Percentiles rank a stretch among this genome's conserved stretches.
Evolutionary conservation across 2,797 vertebrate genomes (phyloP).

Genomic region (Muscicapa striata): DNA sequence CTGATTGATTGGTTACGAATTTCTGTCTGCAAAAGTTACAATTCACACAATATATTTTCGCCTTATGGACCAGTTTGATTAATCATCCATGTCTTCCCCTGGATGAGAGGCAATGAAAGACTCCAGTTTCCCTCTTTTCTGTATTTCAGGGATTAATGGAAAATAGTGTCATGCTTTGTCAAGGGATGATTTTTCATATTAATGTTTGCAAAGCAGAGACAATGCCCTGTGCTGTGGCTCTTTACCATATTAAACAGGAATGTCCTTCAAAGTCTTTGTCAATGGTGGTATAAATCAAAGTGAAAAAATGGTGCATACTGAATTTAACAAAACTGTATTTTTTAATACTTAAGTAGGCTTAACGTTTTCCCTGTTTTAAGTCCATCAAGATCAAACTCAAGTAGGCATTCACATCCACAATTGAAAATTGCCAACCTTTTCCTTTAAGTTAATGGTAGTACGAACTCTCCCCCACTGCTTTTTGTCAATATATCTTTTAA

Average conservation of each 20-base stretch:
- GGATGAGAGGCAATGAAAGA: constrained; percentile 64
- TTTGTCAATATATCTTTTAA: constrained; percentile 78
- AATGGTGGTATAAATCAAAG: constrained; percentile 75
- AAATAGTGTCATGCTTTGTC: constrained; percentile 69
- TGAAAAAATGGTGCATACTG: constrained; percentile 61
- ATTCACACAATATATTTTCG: constrained; percentile 54
- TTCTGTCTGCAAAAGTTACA: constrained; percentile 17
- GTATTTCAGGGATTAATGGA: constrained; percentile 68
- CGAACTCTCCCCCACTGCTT: constrained; percentile 73
- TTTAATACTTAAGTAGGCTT: constrained; percentile 80
- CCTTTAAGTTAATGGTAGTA: constrained; percentile 74
- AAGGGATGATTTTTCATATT: constrained; percentile 72
- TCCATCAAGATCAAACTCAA: constrained; percentile 76
- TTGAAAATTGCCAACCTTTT: constrained; percentile 73
- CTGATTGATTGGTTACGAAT: constrained; percentile 40
- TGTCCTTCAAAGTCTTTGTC: constrained; percentile 72
- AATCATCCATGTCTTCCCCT: constrained; percentile 63
- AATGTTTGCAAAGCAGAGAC: constrained; percentile 67
- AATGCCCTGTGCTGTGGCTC: constrained; percentile 61
- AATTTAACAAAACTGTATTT: constrained; percentile 78
- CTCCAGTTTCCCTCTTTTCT: constrained; percentile 63
- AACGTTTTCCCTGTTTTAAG: constrained; percentile 73
- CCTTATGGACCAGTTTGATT: constrained; percentile 65
- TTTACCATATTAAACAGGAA: constrained; percentile 70
- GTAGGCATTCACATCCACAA: constrained; percentile 71